These are phyloP conservation scores for Aleiodes sp. DNA, from an alignment of 1,140 invertebrate species.

Conservation along the genomic window DNA sequence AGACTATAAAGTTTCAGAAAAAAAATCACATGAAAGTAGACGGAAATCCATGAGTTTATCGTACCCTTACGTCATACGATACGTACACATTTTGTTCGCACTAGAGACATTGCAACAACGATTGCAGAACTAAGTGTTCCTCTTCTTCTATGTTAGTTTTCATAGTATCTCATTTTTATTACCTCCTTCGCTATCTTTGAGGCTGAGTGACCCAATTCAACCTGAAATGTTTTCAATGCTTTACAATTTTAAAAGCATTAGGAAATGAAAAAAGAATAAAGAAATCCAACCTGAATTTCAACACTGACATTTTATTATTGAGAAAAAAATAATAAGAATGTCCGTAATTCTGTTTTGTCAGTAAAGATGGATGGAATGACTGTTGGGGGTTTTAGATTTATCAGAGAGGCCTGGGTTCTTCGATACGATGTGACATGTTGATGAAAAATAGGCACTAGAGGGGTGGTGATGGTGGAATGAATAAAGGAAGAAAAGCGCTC, in stretches of 20 bases:
- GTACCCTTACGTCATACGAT: neutral
- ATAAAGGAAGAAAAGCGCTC: neutral
- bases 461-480: neutral
- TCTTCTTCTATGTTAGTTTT: no score
- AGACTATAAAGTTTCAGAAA: neutral
- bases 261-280: neutral
- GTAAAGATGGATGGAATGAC: neutral
- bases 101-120: constrained; percentile 9
- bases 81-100: constrained; percentile 9
- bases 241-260: no score
- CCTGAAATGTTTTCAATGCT: no score
- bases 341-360: neutral
- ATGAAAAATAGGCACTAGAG: neutral
- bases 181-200: no score
- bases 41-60: neutral
- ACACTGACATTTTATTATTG: neutral
- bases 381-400: neutral
- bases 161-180: no score
- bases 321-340: neutral
- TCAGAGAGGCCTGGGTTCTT: neutral
- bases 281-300: neutral
- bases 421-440: neutral
- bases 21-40: neutral
- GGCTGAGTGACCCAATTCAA: no score
- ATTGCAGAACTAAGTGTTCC: neutral